A percentile compares a stretch with the other conserved stretches of the same genome.
Evolutionary conservation across 2,797 vertebrate genomes (phyloP).

Genomic region (Ctenopoma kingsleyae): DNA sequence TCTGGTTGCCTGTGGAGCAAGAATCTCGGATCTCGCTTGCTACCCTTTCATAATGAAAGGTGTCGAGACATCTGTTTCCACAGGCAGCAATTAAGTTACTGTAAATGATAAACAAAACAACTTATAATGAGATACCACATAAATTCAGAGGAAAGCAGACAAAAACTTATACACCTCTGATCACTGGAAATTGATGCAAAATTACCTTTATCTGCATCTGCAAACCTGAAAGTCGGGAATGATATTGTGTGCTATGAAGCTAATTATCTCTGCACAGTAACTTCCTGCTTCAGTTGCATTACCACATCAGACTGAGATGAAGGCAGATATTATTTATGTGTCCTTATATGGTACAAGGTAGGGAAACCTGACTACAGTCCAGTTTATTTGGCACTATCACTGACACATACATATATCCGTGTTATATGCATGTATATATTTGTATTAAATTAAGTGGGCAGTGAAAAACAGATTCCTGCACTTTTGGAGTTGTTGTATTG

Average conservation of each 20-base stretch:
- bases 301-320: conserved; percentile 11
- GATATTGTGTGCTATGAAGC: conserved; percentile 31
- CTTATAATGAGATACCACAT: conserved; percentile 72
- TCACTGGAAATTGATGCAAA: conserved; percentile 63
- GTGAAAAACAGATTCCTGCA: background rate
- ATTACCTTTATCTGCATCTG: conserved; percentile 51
- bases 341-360: background rate
- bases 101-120: conserved; percentile 77
- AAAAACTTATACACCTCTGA: conserved; percentile 65
- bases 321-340: background rate
- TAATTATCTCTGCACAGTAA: conserved; percentile 64
- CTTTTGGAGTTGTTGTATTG: background rate
- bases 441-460: background rate
- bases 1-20: conserved; percentile 61
- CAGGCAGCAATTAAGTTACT: conserved; percentile 80
- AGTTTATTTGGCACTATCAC: background rate
- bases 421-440: too few relatives aligned
- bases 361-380: background rate
- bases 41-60: conserved; percentile 72
- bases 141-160: conserved; percentile 44
- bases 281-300: conserved; percentile 27
- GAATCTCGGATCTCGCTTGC: conserved; percentile 62
- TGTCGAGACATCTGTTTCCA: conserved; percentile 80
- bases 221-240: conserved; percentile 34
- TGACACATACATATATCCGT: too few relatives aligned